Conservation (phyloP, 2,888 invertebrate genomes). For the Athalia circularis region DNA sequence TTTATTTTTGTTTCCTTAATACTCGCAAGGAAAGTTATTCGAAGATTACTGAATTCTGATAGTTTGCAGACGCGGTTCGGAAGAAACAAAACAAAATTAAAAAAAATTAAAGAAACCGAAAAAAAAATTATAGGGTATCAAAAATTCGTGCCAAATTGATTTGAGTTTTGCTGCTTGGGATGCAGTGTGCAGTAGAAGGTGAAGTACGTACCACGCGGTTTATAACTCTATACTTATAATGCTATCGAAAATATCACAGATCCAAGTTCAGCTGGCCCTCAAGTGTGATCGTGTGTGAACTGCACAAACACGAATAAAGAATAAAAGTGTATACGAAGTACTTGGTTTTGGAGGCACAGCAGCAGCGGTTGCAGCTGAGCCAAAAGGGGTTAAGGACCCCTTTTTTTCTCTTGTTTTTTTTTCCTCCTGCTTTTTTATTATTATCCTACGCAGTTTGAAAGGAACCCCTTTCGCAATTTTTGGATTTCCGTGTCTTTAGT, state of each 20-base stretch:
- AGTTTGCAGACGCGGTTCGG: no score
- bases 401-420: constrained; percentile 2
- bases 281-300: neutral
- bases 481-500: constrained; percentile 73
- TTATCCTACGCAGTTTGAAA: constrained; percentile 13
- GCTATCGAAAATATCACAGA: constrained; percentile 32
- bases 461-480: constrained; percentile 68
- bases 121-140: no score
- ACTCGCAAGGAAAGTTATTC: no score
- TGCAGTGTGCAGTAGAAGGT: neutral
- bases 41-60: no score
- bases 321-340: constrained; percentile 1
- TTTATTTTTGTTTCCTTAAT: no score
- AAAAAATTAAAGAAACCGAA: no score
- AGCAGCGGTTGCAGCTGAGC: constrained; percentile 67
- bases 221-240: constrained; percentile 21
- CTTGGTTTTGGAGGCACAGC: constrained; percentile 28
- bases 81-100: no score
- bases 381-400: constrained; percentile 72
- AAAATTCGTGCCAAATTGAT: no score
- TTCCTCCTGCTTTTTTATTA: neutral
- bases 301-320: neutral
- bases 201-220: neutral
- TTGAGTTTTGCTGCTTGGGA: no score
- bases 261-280: constrained; percentile 39